phyloP scores from a whole-genome alignment of 2,888 invertebrate species.

The Drosophila paramelanica region DNA sequence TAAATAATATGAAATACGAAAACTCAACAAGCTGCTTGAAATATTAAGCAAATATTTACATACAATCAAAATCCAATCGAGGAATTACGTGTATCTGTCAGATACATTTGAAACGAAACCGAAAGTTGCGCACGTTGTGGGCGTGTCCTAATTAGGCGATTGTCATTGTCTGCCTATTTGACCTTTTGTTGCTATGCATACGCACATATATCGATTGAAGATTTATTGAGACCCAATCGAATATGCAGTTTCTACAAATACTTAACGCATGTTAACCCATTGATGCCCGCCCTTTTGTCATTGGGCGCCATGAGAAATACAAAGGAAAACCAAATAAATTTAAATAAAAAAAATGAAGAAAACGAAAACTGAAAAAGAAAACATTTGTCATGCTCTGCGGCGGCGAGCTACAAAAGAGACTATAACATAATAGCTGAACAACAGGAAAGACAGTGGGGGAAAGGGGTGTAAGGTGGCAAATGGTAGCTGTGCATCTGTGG shows the following conservation, averaged over 20 bases:
- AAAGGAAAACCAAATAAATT: slow-evolving; percentile 15
- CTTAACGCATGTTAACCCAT: slow-evolving; percentile 27
- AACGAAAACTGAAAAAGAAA: slow-evolving; percentile 16
- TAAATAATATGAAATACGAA: slow-evolving; percentile 28
- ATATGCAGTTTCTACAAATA: slow-evolving; percentile 35
- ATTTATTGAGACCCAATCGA: slow-evolving; percentile 50
- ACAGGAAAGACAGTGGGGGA: background rate
- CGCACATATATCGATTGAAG: slow-evolving; percentile 27
- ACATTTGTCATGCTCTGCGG: slow-evolving; percentile 41
- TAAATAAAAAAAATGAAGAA: slow-evolving; percentile 3
- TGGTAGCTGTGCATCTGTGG: slow-evolving; percentile 11
- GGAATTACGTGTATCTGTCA: slow-evolving; percentile 22
- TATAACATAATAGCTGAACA: slow-evolving; percentile 8
- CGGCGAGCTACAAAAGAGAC: slow-evolving; percentile 36
- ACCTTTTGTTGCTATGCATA: slow-evolving; percentile 49
- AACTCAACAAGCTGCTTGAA: slow-evolving; percentile 22
- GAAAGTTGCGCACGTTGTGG: slow-evolving; percentile 53
- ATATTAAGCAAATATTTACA: slow-evolving; percentile 60
- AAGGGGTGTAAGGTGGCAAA: background rate
- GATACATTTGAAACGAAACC: slow-evolving; percentile 25
- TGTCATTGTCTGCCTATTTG: slow-evolving; percentile 20
- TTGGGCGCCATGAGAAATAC: background rate
- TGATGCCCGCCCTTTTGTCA: slow-evolving; percentile 22
- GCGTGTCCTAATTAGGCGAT: slow-evolving; percentile 60
- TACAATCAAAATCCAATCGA: slow-evolving; percentile 46